A percentile compares a stretch with the other conserved stretches of the same genome.
phyloP scores from a whole-genome alignment of 2,888 invertebrate species.

The Gnatocerus cornutus region DNA sequence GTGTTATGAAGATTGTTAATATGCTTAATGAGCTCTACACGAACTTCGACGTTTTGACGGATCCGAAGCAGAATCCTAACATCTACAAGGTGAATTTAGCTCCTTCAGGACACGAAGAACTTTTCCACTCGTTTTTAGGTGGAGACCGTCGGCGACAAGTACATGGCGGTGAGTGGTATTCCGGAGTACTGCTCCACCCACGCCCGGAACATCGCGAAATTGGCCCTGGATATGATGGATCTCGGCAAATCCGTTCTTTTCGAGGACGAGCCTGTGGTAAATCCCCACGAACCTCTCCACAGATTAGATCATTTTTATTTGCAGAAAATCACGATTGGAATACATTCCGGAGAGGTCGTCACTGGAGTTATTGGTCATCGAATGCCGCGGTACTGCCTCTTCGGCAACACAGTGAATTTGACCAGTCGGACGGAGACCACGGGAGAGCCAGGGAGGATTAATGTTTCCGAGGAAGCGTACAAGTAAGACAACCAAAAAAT shows the following conservation, averaged over 20 bases:
- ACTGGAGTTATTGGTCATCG: slow-evolving; percentile 96
- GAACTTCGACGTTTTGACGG: slow-evolving; percentile 93
- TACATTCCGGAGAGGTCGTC: slow-evolving; percentile 95
- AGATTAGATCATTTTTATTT: no score
- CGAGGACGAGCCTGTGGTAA: slow-evolving; percentile 90
- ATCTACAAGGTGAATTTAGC: slow-evolving; percentile 86
- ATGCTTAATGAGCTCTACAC: slow-evolving; percentile 96
- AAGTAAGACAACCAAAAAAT: no score
- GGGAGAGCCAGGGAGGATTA: slow-evolving; percentile 89
- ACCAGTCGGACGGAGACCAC: slow-evolving; percentile 96
- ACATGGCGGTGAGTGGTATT: slow-evolving; percentile 97
- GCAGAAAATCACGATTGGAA: slow-evolving; percentile 94
- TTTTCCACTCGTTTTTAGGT: slow-evolving; percentile 76
- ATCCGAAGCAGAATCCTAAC: slow-evolving; percentile 93
- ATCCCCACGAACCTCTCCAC: no score
- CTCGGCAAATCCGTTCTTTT: slow-evolving; percentile 89
- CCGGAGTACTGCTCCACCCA: slow-evolving; percentile 94
- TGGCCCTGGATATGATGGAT: slow-evolving; percentile 97
- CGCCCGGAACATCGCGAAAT: slow-evolving; percentile 90
- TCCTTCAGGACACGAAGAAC: no score
- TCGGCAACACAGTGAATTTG: slow-evolving; percentile 95
- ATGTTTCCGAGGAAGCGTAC: slow-evolving; percentile 94
- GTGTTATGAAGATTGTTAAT: slow-evolving; percentile 96
- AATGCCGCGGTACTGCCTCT: slow-evolving; percentile 94
- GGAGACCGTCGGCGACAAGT: slow-evolving; percentile 98